These are phyloP conservation scores for Noctua fimbriata DNA, from an alignment of 2,888 invertebrate genomes.

Conservation along the genomic window DNA sequence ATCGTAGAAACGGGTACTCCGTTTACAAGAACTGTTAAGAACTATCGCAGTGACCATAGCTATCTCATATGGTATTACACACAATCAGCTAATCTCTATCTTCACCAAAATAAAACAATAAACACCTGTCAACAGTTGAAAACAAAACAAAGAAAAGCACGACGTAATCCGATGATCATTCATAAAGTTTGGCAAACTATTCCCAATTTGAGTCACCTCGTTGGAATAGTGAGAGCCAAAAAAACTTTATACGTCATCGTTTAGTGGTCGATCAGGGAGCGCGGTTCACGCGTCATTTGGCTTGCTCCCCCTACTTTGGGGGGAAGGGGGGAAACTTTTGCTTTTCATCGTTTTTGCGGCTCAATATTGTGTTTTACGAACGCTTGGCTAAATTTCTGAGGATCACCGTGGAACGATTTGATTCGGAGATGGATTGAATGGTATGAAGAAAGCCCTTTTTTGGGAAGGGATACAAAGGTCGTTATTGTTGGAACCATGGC, in stretches of 20 bases:
- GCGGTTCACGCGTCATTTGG: conserved; percentile 74
- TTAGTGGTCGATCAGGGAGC: conserved; percentile 66
- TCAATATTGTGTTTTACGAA: conserved; percentile 70
- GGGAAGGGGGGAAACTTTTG: conserved; percentile 61
- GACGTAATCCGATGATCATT: conserved; percentile 35
- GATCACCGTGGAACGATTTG: conserved; percentile 61
- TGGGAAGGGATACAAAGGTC: conserved; percentile 42
- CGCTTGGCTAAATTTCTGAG: conserved; percentile 63
- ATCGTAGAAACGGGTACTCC: neutral
- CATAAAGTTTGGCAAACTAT: conserved; percentile 47
- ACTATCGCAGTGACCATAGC: neutral
- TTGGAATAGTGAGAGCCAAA: conserved; percentile 64
- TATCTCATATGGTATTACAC: neutral
- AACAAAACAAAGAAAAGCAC: conserved; percentile 39
- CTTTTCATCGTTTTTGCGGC: conserved; percentile 68
- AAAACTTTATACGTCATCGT: conserved; percentile 74
- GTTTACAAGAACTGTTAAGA: neutral
- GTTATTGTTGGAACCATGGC: conserved; percentile 39
- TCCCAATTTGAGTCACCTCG: conserved; percentile 59
- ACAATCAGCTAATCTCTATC: neutral
- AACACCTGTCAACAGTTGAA: conserved; percentile 42
- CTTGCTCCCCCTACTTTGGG: conserved; percentile 29
- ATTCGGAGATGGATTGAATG: conserved; percentile 65
- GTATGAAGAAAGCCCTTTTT: conserved; percentile 48
- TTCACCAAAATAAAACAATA: conserved; percentile 33